Evolutionary conservation across 2,797 vertebrate genomes (phyloP).

Genomic region (Aeoliscus strigatus): DNA sequence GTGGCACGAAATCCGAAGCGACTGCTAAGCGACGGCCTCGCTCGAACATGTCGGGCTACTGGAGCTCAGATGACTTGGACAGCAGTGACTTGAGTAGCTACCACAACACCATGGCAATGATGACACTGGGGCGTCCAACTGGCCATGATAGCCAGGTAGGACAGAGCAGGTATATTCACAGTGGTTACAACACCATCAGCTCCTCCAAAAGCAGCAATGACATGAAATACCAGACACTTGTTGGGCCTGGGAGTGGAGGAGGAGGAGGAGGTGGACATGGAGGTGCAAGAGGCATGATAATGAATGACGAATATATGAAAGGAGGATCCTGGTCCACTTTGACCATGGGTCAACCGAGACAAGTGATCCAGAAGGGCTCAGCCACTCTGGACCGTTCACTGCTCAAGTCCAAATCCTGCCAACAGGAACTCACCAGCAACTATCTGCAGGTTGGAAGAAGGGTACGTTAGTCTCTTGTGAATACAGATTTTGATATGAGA

Average conservation of each 20-base stretch:
- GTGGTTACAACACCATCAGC: conserved; percentile 95
- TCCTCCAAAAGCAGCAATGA: conserved; percentile 92
- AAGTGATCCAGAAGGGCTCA: conserved; percentile 91
- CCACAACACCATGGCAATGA: conserved; percentile 85
- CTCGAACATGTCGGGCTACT: conserved; percentile 97
- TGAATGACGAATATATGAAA: conserved; percentile 87
- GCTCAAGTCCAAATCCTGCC: conserved; percentile 97
- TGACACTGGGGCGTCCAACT: conserved; percentile 83
- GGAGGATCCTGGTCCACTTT: conserved; percentile 94
- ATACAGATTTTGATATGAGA: not conserved
- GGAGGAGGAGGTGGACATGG: conserved; percentile 47
- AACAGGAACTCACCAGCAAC: conserved; percentile 92
- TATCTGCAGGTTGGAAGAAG: conserved; percentile 88
- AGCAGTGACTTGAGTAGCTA: conserved; percentile 89
- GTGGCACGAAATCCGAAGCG: conserved; percentile 85
- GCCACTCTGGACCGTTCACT: conserved; percentile 94
- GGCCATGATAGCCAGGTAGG: conserved; percentile 58
- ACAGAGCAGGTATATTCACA: conserved; percentile 84
- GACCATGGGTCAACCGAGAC: conserved; percentile 91
- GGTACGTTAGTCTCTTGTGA: conserved; percentile 36
- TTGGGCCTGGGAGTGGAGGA: conserved; percentile 71
- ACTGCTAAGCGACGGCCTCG: conserved; percentile 87
- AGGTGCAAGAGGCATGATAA: conserved; percentile 68
- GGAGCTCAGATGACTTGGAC: conserved; percentile 97
- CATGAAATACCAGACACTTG: conserved; percentile 79